These are phyloP conservation scores for Pterocles gutturalis DNA, from an alignment of 2,113 vertebrate genomes.

Conservation along the genomic window DNA sequence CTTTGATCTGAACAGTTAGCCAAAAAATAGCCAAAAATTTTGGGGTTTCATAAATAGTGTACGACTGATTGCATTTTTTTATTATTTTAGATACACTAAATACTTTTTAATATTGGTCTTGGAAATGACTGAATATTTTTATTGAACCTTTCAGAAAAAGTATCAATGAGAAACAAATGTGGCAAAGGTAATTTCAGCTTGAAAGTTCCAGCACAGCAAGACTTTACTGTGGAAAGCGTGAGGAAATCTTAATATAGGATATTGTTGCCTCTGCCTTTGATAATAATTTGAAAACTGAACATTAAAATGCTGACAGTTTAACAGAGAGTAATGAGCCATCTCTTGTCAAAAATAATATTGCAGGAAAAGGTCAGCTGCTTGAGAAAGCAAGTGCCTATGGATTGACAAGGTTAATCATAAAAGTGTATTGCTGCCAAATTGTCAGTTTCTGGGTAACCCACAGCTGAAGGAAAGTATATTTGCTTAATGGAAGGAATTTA, in stretches of 20 bases:
- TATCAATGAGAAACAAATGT: background rate
- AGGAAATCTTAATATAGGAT: background rate
- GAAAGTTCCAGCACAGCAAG: background rate
- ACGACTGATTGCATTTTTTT: background rate
- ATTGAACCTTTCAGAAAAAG: background rate
- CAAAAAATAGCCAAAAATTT: too few species aligned
- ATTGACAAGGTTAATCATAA: constrained; percentile 21
- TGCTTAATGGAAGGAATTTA: background rate
- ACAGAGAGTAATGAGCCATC: background rate
- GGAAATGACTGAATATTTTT: background rate
- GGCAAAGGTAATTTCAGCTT: background rate
- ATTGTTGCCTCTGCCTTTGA: background rate
- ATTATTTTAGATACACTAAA: background rate
- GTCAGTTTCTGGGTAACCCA: background rate
- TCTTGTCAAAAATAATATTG: background rate
- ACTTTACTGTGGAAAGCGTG: background rate
- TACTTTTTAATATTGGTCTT: background rate
- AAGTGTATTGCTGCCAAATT: background rate
- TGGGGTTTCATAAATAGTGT: background rate
- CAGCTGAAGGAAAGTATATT: background rate
- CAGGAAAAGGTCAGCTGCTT: background rate
- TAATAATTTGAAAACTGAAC: background rate
- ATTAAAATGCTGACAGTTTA: constrained; percentile 7
- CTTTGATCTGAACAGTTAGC: background rate
- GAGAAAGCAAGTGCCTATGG: background rate